Evolutionary conservation across 2,888 invertebrate species (phyloP).

Genomic region (Caenorhabditis zanzibari): DNA sequence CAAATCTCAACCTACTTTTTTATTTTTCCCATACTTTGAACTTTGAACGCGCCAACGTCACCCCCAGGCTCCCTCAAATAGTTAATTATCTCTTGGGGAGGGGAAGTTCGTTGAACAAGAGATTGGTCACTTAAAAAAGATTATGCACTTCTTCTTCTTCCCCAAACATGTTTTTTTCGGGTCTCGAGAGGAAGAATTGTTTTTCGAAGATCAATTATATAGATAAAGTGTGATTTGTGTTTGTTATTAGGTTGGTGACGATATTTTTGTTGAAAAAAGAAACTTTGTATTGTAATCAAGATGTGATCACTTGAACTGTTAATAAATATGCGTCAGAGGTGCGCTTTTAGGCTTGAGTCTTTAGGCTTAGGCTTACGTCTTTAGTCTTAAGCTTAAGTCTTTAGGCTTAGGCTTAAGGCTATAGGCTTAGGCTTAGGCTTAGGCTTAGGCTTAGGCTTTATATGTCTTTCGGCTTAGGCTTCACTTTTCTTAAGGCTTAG

Average conservation of each 20-base stretch:
- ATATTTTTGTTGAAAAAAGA: too few species aligned
- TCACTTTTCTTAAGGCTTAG: too few species aligned
- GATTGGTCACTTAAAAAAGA: slow-evolving; percentile 6
- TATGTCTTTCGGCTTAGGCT: neutral
- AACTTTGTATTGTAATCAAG: neutral
- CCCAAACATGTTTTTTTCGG: slow-evolving; percentile 2
- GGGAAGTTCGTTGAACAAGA: neutral
- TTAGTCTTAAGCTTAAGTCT: too few species aligned
- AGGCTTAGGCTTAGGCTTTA: too few species aligned
- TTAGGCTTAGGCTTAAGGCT: too few species aligned
- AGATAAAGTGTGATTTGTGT: slow-evolving; percentile 27
- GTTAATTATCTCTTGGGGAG: neutral
- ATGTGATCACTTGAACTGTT: slow-evolving; percentile 17
- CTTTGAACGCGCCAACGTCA: neutral
- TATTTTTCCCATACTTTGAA: slow-evolving; percentile 7
- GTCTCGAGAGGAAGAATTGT: slow-evolving; percentile 4
- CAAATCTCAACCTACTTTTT: too few species aligned
- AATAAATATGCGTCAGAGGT: too few species aligned
- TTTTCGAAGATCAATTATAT: slow-evolving; percentile 31
- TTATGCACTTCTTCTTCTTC: slow-evolving; percentile 1
- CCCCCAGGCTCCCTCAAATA: too few species aligned
- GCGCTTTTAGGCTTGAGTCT: too few species aligned
- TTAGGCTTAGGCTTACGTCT: too few species aligned
- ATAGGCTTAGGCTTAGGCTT: too few species aligned
- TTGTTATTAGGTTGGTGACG: slow-evolving; percentile 9